Conservation (phyloP, 1,140 invertebrate genomes). For the Chironomus tepperi region DNA sequence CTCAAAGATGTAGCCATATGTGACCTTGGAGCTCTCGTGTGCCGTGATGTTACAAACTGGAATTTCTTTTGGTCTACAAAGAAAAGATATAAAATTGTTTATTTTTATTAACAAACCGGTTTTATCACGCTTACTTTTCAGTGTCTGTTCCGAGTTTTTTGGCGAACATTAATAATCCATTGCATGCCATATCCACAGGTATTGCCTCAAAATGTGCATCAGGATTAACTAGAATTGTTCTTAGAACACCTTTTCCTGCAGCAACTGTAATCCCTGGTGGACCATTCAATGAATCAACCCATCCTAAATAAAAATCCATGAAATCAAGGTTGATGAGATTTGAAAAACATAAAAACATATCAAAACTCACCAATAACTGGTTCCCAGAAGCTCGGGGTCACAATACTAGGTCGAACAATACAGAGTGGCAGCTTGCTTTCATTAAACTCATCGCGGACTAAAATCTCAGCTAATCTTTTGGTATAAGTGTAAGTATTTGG, state of each 20-base stretch:
- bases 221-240: slow-evolving; percentile 69
- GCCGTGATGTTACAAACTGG: slow-evolving; percentile 69
- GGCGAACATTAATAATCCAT: slow-evolving; percentile 62
- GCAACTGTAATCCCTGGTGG: slow-evolving; percentile 43
- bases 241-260: slow-evolving; percentile 77
- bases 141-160: slow-evolving; percentile 45
- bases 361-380: slow-evolving; percentile 63
- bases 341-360: not conserved
- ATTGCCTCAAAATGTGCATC: slow-evolving; percentile 62
- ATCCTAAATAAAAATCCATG: not conserved
- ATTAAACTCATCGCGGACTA: slow-evolving; percentile 50
- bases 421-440: slow-evolving; percentile 48
- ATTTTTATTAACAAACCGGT: not conserved
- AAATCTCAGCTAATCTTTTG: slow-evolving; percentile 58
- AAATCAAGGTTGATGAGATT: not conserved
- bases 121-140: not conserved
- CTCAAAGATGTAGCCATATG: slow-evolving; percentile 73
- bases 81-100: slow-evolving; percentile 26
- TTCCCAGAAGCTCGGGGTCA: slow-evolving; percentile 54
- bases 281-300: slow-evolving; percentile 87
- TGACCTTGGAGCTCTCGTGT: slow-evolving; percentile 50
- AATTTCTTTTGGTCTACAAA: slow-evolving; percentile 48
- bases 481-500: slow-evolving; percentile 70
- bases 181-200: slow-evolving; percentile 80
- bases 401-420: slow-evolving; percentile 61